Evolutionary conservation across 2,797 vertebrate species (phyloP).

Genomic region (Arremon aurantiirostris): DNA sequence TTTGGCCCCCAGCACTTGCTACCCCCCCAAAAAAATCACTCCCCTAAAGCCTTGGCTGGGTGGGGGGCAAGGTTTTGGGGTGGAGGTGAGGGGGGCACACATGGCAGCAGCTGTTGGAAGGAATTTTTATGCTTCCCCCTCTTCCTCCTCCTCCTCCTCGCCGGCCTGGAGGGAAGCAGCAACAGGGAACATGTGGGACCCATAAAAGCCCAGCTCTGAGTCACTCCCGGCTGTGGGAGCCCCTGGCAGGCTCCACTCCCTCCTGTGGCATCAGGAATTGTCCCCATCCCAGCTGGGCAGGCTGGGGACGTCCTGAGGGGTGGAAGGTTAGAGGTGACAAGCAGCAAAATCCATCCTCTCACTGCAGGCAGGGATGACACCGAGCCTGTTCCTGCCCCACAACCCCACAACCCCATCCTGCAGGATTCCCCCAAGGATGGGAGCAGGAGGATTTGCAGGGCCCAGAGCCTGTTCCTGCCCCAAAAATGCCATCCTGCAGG

Average conservation of each 20-base stretch:
- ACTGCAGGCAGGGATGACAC: not conserved
- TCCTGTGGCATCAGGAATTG: not conserved
- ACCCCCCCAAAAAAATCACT: not conserved
- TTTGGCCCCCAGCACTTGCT: not conserved
- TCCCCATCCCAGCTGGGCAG: not conserved
- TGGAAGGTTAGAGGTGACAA: not conserved
- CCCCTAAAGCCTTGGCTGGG: not conserved
- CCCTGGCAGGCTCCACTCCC: not conserved
- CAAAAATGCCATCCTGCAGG: too few species aligned
- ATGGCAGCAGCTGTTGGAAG: not conserved
- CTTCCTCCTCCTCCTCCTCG: not conserved
- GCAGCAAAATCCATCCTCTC: not conserved
- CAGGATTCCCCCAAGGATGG: too few species aligned
- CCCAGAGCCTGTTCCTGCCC: too few species aligned
- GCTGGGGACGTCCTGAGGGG: not conserved
- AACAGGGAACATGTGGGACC: conserved; percentile 38
- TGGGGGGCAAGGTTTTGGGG: not conserved
- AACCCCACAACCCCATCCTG: too few species aligned
- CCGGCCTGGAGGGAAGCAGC: not conserved
- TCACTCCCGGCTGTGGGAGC: not conserved
- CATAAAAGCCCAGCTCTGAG: conserved; percentile 23
- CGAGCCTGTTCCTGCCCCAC: too few species aligned
- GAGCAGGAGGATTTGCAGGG: too few species aligned
- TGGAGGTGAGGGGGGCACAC: not conserved
- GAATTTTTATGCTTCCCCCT: conserved; percentile 41